phyloP scores from a whole-genome alignment of 2,113 vertebrate species.

The Felis catus region F.catus_Fca126_mat1.0 CM031419.1:72765001-72765500 shows the following conservation, averaged over 20 bases:
- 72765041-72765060: constrained; percentile 13
- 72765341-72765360: constrained; percentile 21
- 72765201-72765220: not conserved
- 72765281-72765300: not conserved
- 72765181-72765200: not conserved
- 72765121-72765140: not conserved
- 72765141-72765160: not conserved
- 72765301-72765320: not conserved
- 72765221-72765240: not conserved
- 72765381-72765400: constrained; percentile 11
- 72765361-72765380: not conserved
- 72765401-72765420: not conserved
- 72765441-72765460: not conserved
- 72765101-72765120: constrained; percentile 2
- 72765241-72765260: not conserved
- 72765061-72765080: not conserved
- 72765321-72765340: not conserved
- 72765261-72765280: not conserved
- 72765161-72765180: not conserved
- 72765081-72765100: not conserved
- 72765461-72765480: not conserved
- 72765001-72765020: not conserved
- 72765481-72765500: not conserved
- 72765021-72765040: not conserved
- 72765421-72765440: not conserved